phyloP scores from a whole-genome alignment of 1,140 invertebrate species.

The Babylonia areolata region DNA sequence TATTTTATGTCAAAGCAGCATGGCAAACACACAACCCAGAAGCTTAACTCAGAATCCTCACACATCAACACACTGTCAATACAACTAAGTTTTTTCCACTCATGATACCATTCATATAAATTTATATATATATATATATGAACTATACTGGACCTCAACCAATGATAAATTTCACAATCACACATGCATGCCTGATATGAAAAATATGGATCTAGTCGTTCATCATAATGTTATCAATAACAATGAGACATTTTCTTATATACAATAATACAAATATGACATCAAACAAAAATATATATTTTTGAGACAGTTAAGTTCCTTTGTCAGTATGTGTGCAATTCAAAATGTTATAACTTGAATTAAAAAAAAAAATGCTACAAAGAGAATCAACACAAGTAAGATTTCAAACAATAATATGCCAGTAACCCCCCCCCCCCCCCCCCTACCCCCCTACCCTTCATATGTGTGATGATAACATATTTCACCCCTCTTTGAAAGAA shows the following conservation, averaged over 20 bases:
- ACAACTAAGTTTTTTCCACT: not conserved
- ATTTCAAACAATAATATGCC: too few species aligned
- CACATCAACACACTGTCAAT: not conserved
- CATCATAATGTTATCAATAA: not conserved
- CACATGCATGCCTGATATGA: not conserved
- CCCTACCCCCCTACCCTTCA: too few species aligned
- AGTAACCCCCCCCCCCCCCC: too few species aligned
- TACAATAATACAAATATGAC: not conserved
- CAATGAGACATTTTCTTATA: not conserved
- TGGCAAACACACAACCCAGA: too few species aligned
- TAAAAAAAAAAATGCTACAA: too few species aligned
- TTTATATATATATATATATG: not conserved
- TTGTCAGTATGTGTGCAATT: too few species aligned
- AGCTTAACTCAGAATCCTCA: too few species aligned
- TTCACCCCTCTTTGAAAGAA: too few species aligned
- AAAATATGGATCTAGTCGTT: not conserved
- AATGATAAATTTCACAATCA: not conserved
- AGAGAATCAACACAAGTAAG: too few species aligned
- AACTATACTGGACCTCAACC: not conserved
- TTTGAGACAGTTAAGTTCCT: conserved; percentile 9
- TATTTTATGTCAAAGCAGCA: too few species aligned
- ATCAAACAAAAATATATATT: not conserved
- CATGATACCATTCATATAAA: not conserved
- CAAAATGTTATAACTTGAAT: too few species aligned
- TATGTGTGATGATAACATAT: too few species aligned